A percentile compares a stretch with the other conserved stretches of the same genome.
phyloP scores from a whole-genome alignment of 2,113 vertebrate genomes.

The Echinops telfairi region DNA sequence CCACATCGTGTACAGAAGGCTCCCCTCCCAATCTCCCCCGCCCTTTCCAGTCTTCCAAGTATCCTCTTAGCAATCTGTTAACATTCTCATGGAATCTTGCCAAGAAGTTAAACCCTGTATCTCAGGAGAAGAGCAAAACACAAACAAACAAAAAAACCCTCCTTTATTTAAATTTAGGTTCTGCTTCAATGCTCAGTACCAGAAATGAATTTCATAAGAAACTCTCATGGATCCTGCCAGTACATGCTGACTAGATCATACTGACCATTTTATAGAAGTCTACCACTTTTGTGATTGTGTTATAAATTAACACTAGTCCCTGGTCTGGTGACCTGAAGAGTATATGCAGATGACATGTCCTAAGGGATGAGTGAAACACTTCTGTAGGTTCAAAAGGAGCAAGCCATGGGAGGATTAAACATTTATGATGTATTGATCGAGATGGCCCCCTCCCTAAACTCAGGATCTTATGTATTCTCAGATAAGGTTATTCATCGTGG shows the following conservation, averaged over 20 bases:
- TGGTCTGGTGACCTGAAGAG: no score
- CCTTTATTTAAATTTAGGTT: slow-evolving; percentile 33
- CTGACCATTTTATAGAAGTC: not conserved
- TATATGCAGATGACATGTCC: no score
- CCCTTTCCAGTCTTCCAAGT: not conserved
- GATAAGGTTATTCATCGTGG: not conserved
- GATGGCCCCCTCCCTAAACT: not conserved
- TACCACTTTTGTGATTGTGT: not conserved
- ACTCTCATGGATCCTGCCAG: not conserved
- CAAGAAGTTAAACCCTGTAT: slow-evolving; percentile 4
- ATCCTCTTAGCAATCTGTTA: slow-evolving; percentile 1
- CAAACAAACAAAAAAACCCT: not conserved
- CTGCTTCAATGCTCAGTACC: not conserved
- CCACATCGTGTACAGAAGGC: slow-evolving; percentile 37
- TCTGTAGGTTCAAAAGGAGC: not conserved
- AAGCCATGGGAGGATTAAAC: not conserved
- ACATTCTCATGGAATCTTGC: not conserved
- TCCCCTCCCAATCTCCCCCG: no score
- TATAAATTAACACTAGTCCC: no score
- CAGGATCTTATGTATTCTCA: not conserved
- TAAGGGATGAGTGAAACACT: not conserved
- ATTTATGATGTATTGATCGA: not conserved
- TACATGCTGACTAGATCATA: not conserved
- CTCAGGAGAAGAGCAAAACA: not conserved
- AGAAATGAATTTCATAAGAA: slow-evolving; percentile 9